Conservation (phyloP, 2,888 invertebrate genomes). For the Parnassius apollo region DNA sequence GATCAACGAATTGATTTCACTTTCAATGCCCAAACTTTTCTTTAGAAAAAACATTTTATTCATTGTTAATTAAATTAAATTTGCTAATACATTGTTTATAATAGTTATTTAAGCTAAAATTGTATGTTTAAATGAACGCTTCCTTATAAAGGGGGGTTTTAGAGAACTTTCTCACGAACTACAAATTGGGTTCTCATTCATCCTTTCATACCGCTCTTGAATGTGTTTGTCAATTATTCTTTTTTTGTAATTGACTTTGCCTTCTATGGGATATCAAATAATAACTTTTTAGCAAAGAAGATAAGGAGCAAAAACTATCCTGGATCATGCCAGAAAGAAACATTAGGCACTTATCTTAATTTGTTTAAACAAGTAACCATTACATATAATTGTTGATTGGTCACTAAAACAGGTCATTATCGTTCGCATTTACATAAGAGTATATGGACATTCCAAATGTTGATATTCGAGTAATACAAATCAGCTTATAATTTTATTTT, state of each 20-base stretch:
- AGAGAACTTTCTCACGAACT: conserved; percentile 15
- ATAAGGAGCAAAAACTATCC: conserved; percentile 11
- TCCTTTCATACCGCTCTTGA: conserved; percentile 24
- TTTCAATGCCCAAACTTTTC: no score
- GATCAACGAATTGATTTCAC: no score
- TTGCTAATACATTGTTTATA: no score
- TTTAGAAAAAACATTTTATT: no score
- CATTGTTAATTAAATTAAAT: no score
- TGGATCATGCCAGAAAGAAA: conserved; percentile 4
- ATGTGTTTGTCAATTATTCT: conserved; percentile 25
- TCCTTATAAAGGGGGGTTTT: conserved; percentile 5
- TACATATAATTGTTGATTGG: conserved; percentile 7
- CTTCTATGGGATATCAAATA: conserved; percentile 18
- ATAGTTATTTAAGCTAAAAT: background rate
- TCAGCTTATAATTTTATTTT: no score
- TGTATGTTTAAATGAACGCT: conserved; percentile 4
- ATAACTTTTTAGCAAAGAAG: conserved; percentile 24
- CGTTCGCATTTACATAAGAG: background rate
- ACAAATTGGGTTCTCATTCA: conserved; percentile 13
- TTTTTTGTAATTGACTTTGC: conserved; percentile 24
- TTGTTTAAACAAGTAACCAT: conserved; percentile 9
- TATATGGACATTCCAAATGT: no score
- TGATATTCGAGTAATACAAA: no score
- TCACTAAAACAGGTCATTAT: conserved; percentile 15
- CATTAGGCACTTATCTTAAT: conserved; percentile 1